These are phyloP conservation scores for Hydrotaea cyrtoneurina DNA, from an alignment of 2,888 invertebrate species.

Conservation along the genomic window DNA sequence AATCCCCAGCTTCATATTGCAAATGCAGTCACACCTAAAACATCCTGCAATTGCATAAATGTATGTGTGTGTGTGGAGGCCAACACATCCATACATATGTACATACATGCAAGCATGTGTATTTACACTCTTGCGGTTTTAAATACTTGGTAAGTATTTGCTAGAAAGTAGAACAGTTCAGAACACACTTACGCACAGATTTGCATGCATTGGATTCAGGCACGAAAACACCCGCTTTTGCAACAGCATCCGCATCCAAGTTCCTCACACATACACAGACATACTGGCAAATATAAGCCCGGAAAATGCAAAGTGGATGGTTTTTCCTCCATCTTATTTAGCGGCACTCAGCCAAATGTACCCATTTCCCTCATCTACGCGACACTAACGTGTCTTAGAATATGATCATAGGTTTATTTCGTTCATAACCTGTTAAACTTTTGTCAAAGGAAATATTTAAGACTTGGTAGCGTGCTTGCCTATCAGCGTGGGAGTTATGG, in stretches of 20 bases:
- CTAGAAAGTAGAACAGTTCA: slow-evolving; percentile 29
- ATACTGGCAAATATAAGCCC: background rate
- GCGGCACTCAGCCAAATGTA: slow-evolving; percentile 7
- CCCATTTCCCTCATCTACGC: background rate
- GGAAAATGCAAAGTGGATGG: slow-evolving; percentile 37
- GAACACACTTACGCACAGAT: slow-evolving; percentile 1
- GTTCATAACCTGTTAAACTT: too few relatives aligned
- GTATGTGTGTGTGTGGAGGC: background rate
- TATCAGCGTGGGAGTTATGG: too few relatives aligned
- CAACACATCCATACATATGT: background rate
- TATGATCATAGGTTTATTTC: too few relatives aligned
- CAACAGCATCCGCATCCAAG: slow-evolving; percentile 5
- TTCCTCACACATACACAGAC: background rate
- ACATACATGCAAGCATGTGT: background rate
- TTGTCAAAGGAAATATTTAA: too few relatives aligned
- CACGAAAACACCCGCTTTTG: background rate
- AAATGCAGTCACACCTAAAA: slow-evolving; percentile 5
- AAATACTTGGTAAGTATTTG: slow-evolving; percentile 3
- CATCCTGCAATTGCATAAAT: slow-evolving; percentile 21
- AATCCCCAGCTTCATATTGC: slow-evolving; percentile 7
- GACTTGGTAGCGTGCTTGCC: too few relatives aligned
- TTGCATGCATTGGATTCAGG: background rate
- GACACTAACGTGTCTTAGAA: background rate
- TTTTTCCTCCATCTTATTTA: slow-evolving; percentile 30
- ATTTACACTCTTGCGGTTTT: slow-evolving; percentile 22